Evolutionary conservation across 2,113 vertebrate genomes (phyloP).

Genomic region (Zapornia atra): DNA sequence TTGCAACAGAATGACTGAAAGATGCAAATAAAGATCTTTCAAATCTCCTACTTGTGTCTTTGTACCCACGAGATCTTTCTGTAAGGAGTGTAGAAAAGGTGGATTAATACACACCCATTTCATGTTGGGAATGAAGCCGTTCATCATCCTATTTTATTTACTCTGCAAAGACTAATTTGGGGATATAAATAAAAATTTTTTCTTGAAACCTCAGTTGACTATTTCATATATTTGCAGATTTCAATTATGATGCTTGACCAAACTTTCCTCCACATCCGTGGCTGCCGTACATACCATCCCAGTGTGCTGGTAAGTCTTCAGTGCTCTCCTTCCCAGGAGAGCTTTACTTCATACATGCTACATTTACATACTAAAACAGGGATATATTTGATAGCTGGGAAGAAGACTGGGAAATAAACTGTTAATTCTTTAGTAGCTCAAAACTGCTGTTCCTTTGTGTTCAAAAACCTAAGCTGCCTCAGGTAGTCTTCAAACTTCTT

Average conservation of each 20-base stretch:
- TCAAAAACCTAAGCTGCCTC: slow-evolving; percentile 2
- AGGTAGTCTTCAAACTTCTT: slow-evolving; percentile 6
- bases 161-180: neutral
- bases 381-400: neutral
- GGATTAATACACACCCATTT: neutral
- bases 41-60: neutral
- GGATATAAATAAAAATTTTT: neutral
- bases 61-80: neutral
- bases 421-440: neutral
- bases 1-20: neutral
- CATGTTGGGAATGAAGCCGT: neutral
- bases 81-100: neutral
- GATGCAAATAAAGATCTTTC: neutral
- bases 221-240: neutral
- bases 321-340: neutral
- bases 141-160: neutral
- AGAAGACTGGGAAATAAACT: neutral
- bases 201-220: neutral
- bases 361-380: neutral
- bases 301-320: neutral
- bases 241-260: neutral
- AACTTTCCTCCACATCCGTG: neutral
- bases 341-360: neutral
- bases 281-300: neutral
- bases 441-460: neutral